A percentile compares a stretch with the other conserved stretches of the same genome.
Conservation (phyloP, 1,140 invertebrate genomes). For the Agrypnia vestita region DNA sequence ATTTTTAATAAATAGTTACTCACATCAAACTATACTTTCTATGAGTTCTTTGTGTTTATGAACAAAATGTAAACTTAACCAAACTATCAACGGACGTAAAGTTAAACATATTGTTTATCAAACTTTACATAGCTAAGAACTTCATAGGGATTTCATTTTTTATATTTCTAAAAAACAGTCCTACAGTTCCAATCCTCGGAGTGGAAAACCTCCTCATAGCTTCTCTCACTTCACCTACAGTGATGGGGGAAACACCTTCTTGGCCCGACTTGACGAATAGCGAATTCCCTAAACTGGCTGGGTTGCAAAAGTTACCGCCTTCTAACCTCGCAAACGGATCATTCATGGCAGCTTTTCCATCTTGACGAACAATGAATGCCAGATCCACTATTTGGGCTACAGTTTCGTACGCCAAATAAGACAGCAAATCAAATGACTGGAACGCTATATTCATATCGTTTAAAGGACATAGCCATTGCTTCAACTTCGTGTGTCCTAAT, state of each 20-base stretch:
- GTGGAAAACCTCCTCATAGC: constrained; percentile 57
- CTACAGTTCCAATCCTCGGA: constrained; percentile 53
- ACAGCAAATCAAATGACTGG: constrained; percentile 73
- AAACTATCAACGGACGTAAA: no score
- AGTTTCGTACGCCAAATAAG: constrained; percentile 80
- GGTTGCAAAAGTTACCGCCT: constrained; percentile 68
- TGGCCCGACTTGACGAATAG: constrained; percentile 50
- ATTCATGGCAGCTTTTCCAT: constrained; percentile 70
- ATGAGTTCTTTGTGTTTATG: no score
- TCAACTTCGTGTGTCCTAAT: constrained; percentile 70
- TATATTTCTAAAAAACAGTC: constrained; percentile 55
- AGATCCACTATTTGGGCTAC: constrained; percentile 80
- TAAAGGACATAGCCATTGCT: constrained; percentile 72
- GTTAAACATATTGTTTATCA: neutral
- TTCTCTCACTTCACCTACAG: constrained; percentile 56
- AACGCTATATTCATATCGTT: constrained; percentile 72
- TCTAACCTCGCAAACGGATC: constrained; percentile 72
- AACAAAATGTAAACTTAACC: no score
- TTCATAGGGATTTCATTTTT: constrained; percentile 55
- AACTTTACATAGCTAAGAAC: constrained; percentile 52
- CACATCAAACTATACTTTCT: no score
- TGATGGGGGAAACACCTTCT: constrained; percentile 52
- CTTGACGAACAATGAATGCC: constrained; percentile 77
- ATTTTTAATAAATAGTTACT: no score
- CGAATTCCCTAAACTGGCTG: constrained; percentile 63